Percentiles rank a stretch among this genome's conserved stretches.
phyloP scores from a whole-genome alignment of 1,140 invertebrate genomes.

The Phthorimaea operculella region DNA sequence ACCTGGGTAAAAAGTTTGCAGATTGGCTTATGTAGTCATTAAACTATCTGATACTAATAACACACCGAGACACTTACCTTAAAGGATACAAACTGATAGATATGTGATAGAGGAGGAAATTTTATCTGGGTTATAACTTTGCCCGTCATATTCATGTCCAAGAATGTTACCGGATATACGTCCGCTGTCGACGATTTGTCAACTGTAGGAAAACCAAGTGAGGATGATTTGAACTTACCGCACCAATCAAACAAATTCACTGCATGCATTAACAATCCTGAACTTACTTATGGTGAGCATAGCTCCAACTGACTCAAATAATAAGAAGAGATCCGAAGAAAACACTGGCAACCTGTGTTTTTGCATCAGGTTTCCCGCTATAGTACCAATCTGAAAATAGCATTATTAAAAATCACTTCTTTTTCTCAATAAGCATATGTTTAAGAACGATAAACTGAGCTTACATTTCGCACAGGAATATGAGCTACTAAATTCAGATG shows the following conservation, averaged over 20 bases:
- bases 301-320: slow-evolving; percentile 75
- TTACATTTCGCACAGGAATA: slow-evolving; percentile 76
- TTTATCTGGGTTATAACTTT: slow-evolving; percentile 72
- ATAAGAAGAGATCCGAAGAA: slow-evolving; percentile 79
- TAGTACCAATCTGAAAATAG: slow-evolving; percentile 69
- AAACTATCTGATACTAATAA: no score
- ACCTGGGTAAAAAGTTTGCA: slow-evolving; percentile 58
- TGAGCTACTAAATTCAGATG: slow-evolving; percentile 77
- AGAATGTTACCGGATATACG: slow-evolving; percentile 67
- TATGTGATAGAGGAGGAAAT: slow-evolving; percentile 60
- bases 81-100: slow-evolving; percentile 68
- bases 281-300: slow-evolving; percentile 67
- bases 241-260: not conserved
- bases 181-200: slow-evolving; percentile 17
- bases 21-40: not conserved
- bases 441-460: slow-evolving; percentile 23
- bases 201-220: slow-evolving; percentile 16
- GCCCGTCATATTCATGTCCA: slow-evolving; percentile 72
- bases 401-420: no score
- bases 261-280: not conserved
- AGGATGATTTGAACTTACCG: no score
- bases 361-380: slow-evolving; percentile 82
- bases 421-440: not conserved
- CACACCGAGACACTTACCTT: slow-evolving; percentile 60
- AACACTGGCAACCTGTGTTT: slow-evolving; percentile 78